Conservation (phyloP, 2,113 vertebrate genomes). For the Gymnorhina tibicen region DNA sequence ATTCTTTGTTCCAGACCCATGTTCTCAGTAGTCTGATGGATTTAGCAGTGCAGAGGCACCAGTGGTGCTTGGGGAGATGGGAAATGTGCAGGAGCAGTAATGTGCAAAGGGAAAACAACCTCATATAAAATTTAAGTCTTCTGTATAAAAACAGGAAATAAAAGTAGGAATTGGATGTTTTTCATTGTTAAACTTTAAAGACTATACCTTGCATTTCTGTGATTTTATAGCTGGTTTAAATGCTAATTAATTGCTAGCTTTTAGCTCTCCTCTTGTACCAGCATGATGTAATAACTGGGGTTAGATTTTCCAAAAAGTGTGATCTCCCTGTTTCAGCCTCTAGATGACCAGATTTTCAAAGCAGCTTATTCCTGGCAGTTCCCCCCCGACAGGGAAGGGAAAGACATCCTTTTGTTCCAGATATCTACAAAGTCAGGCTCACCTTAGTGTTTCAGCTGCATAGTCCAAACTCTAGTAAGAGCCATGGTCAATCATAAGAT, state of each 20-base stretch:
- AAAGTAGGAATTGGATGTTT: background rate
- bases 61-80: background rate
- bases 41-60: background rate
- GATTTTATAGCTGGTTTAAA: conserved; percentile 6
- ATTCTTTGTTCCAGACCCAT: background rate
- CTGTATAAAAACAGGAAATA: background rate
- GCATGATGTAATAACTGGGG: background rate
- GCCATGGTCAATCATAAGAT: background rate
- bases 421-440: background rate
- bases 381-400: fast-evolving
- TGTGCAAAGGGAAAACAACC: background rate
- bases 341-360: background rate
- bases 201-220: background rate
- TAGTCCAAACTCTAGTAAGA: background rate
- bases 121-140: conserved; percentile 16
- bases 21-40: background rate
- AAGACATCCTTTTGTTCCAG: background rate
- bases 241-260: background rate
- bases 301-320: background rate
- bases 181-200: background rate
- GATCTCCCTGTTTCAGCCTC: background rate
- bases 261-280: background rate
- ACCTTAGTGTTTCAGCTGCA: background rate
- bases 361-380: background rate
- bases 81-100: background rate